Evolutionary conservation across 1,140 invertebrate species (phyloP).

Genomic region (Penaeus chinensis): DNA sequence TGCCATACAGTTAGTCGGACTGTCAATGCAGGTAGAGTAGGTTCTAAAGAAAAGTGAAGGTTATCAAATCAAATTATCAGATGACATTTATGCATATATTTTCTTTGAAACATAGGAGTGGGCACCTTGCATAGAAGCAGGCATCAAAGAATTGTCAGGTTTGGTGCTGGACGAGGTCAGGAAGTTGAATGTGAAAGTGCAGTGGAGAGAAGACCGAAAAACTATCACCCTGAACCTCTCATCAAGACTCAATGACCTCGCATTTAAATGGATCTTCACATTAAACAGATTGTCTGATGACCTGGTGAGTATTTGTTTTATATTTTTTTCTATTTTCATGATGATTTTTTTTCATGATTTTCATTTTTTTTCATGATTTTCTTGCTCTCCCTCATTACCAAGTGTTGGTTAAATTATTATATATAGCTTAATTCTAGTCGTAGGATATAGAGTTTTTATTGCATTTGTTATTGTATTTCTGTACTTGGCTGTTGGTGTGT

Average conservation of each 20-base stretch:
- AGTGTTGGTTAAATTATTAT: too few species aligned
- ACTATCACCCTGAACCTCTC: neutral
- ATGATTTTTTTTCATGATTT: neutral
- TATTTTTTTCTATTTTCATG: neutral
- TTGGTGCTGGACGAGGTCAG: constrained; percentile 33
- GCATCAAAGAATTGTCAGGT: neutral
- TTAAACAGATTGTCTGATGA: constrained; percentile 39
- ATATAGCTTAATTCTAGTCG: too few species aligned
- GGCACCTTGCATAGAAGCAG: constrained; percentile 41
- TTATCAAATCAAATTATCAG: neutral
- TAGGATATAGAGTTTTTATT: neutral
- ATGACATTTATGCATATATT: neutral
- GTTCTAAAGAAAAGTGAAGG: too few species aligned
- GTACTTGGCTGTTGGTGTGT: neutral
- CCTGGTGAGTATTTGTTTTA: constrained; percentile 17
- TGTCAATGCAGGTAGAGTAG: too few species aligned
- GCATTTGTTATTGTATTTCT: neutral
- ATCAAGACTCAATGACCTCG: constrained; percentile 30
- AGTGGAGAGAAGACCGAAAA: constrained; percentile 13
- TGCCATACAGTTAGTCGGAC: too few species aligned
- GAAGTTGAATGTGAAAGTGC: constrained; percentile 14
- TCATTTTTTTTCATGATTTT: neutral
- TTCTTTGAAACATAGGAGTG: constrained; percentile 14
- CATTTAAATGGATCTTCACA: constrained; percentile 44
- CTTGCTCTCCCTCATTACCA: too few species aligned